Conservation (phyloP, 2,888 invertebrate species). For the Hypomecis punctinalis region DNA sequence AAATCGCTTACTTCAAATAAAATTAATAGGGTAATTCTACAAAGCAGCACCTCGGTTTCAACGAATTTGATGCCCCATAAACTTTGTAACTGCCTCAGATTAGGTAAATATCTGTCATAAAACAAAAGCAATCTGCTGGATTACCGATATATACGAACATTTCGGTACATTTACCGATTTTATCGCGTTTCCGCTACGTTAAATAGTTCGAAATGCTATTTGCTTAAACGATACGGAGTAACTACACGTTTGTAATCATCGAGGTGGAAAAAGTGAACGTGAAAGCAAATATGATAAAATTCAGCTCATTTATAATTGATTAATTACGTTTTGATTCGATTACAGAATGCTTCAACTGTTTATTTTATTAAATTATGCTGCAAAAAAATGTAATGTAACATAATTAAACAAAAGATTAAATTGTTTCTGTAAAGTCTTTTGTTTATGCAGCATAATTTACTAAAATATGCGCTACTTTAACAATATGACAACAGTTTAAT, state of each 20-base stretch:
- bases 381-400: no score
- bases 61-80: conserved; percentile 53
- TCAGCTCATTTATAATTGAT: conserved; percentile 2
- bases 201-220: conserved; percentile 41
- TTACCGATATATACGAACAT: conserved; percentile 39
- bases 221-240: conserved; percentile 28
- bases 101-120: conserved; percentile 47
- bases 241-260: conserved; percentile 24
- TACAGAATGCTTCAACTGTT: no score
- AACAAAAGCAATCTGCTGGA: conserved; percentile 47
- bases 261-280: conserved; percentile 27
- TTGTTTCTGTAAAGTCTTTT: no score
- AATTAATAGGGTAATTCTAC: conserved; percentile 47
- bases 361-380: no score
- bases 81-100: conserved; percentile 47
- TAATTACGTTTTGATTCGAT: not conserved
- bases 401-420: no score
- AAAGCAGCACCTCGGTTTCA: conserved; percentile 45
- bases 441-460: no score
- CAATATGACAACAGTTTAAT: no score
- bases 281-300: conserved; percentile 14
- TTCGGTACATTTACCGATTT: conserved; percentile 37
- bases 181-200: conserved; percentile 37
- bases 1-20: conserved; percentile 37
- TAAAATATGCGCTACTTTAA: no score